A percentile compares a stretch with the other conserved stretches of the same genome.
Conservation (phyloP, 2,888 invertebrate species). For the Patella ulyssiponensis region DNA sequence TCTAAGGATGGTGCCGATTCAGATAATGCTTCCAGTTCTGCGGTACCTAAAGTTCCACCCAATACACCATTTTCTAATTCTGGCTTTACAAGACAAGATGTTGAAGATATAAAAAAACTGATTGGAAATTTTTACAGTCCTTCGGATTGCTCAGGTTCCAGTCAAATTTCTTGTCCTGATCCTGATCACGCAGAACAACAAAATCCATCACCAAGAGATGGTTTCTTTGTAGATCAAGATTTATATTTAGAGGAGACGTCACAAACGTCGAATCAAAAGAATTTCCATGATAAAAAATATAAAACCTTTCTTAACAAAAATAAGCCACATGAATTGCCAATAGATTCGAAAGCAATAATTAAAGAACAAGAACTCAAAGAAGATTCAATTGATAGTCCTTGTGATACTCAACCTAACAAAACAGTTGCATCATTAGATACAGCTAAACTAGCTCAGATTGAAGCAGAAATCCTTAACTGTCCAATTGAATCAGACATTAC, state of each 20-base stretch:
- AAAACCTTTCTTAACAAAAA: background rate
- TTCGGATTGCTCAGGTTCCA: conserved; percentile 58
- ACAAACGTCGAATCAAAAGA: background rate
- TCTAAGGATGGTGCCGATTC: conserved; percentile 17
- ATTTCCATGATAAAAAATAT: background rate
- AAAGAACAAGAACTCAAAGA: background rate
- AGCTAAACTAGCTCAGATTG: background rate
- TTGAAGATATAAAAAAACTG: conserved; percentile 50
- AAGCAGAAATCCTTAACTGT: background rate
- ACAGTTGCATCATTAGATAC: background rate
- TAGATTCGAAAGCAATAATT: background rate
- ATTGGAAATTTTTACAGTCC: conserved; percentile 26
- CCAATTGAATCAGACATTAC: background rate
- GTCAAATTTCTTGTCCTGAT: conserved; percentile 59
- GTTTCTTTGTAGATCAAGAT: background rate
- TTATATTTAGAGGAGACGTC: too few relatives aligned
- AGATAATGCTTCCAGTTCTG: background rate
- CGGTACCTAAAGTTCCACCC: conserved; percentile 20
- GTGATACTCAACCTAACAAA: background rate
- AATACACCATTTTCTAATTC: conserved; percentile 35
- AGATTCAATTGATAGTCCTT: background rate
- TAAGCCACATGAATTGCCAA: background rate
- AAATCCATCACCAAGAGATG: background rate
- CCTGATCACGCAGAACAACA: conserved; percentile 22
- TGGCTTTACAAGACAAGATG: conserved; percentile 51